Conservation (phyloP, 2,797 vertebrate species). For the Chloroceryle inda region DNA sequence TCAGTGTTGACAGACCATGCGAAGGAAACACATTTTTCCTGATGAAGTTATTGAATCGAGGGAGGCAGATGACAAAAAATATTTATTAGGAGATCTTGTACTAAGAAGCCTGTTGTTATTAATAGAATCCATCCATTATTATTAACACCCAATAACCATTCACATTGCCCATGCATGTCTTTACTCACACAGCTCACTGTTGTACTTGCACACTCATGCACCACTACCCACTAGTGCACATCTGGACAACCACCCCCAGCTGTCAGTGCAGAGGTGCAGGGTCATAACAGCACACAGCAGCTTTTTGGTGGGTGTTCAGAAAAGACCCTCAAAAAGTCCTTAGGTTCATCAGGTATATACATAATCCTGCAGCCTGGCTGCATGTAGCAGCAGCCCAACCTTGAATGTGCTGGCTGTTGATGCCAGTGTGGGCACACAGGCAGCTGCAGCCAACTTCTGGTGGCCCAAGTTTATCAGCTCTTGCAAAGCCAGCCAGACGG, state of each 20-base stretch:
- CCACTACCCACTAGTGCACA: fast-evolving
- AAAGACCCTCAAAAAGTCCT: background rate
- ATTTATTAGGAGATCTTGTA: background rate
- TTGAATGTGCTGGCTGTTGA: background rate
- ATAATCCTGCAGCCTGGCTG: background rate
- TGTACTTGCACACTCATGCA: background rate
- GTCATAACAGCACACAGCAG: background rate
- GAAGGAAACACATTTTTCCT: background rate
- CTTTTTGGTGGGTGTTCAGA: background rate
- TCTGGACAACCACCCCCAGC: background rate
- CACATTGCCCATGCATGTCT: background rate
- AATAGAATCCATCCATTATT: background rate
- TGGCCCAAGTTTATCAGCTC: background rate
- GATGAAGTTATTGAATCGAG: background rate
- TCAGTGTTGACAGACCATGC: background rate
- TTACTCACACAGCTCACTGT: background rate
- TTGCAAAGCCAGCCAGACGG: background rate
- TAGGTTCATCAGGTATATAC: background rate
- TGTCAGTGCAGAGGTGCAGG: background rate
- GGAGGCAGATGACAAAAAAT: background rate
- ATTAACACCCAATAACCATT: background rate
- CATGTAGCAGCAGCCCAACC: background rate
- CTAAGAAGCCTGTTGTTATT: background rate
- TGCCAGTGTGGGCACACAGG: background rate
- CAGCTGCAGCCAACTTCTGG: background rate